Base-by-base conservation (phyloP, 2,113 vertebrate genomes). In the Poeciliopsis occidentalis region DNA sequence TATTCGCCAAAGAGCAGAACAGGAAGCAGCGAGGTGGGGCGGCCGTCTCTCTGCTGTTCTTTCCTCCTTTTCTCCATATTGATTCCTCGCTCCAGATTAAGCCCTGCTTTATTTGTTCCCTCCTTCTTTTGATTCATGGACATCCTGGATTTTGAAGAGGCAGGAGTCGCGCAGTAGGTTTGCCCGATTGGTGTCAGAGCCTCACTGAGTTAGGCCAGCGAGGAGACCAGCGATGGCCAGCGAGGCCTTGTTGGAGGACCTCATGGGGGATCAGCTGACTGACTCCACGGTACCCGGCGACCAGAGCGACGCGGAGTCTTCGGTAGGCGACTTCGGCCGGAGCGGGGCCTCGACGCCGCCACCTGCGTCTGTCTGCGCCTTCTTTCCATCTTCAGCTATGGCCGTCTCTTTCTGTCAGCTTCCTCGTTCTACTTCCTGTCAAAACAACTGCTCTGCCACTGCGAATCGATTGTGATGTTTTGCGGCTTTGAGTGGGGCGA, bases 21-120 rank as follows among this genome's bases (percentile, higher is more conserved):
- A 93, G 92, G 92, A 93, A 93, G 88, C 73, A 79, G 87, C 30
- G 81, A 90, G 88, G 89, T 90, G 85, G 85, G 87, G 89, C 84
- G 72, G 76, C 1, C 10, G 34, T 37, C 57, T 68, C 82, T 75
- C 12, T 54, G 74, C 80, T 57, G 76, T 69, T 85, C 82, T 87
- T 67, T 90, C 84, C 86, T 90, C 87, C 85, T 91, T 80, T 83
- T 82, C 83, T 87, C 82, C 68, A 19, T 78, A 67, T 87, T 62
- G 44, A 74, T 91, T 83, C 65, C 82, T 91, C 27, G 64, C 82
- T 91, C 85, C 66, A 68, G 65, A 76, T 87, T 85, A 82, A 76
- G 75, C 10, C 34, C 34, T 37, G 34, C 34, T 34, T 34, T 34
- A 0, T 32, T 6, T 6, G 5, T 32, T 37, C 10, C 10, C 34